These are phyloP conservation scores for Protonibea diacanthus DNA, from an alignment of 2,797 vertebrate species.

Conservation along the genomic window DNA sequence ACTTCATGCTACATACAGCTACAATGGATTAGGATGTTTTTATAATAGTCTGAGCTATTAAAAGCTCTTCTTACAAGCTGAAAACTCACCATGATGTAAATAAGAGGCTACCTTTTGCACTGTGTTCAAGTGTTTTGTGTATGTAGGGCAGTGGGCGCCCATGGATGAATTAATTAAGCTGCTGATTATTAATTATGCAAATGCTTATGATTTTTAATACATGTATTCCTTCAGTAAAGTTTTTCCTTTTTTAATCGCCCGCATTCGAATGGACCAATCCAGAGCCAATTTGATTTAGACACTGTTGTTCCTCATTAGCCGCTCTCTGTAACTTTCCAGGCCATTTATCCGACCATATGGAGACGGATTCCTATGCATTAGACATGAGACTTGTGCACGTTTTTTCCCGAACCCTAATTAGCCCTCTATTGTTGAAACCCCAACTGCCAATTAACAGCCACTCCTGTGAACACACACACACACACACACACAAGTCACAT, in stretches of 20 bases:
- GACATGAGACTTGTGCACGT: constrained; percentile 54
- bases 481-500: constrained; percentile 16
- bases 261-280: constrained; percentile 36
- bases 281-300: constrained; percentile 46
- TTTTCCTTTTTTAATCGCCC: constrained; percentile 26
- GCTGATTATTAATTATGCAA: constrained; percentile 75
- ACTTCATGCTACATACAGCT: constrained; percentile 24
- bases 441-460: constrained; percentile 76
- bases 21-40: constrained; percentile 46
- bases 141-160: constrained; percentile 66
- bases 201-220: constrained; percentile 61
- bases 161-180: constrained; percentile 70
- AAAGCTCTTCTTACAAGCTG: constrained; percentile 37
- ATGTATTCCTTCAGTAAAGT: constrained; percentile 69
- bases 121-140: constrained; percentile 55
- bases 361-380: constrained; percentile 77
- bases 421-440: constrained; percentile 70
- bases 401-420: constrained; percentile 76
- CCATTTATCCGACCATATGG: constrained; percentile 68
- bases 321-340: constrained; percentile 60
- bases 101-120: constrained; percentile 22
- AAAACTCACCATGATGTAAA: constrained; percentile 44
- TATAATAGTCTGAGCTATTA: constrained; percentile 36
- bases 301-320: constrained; percentile 65
- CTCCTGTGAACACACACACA: constrained; percentile 50